phyloP scores from a whole-genome alignment of 2,797 vertebrate genomes.

The Sandelia bainsii region DNA sequence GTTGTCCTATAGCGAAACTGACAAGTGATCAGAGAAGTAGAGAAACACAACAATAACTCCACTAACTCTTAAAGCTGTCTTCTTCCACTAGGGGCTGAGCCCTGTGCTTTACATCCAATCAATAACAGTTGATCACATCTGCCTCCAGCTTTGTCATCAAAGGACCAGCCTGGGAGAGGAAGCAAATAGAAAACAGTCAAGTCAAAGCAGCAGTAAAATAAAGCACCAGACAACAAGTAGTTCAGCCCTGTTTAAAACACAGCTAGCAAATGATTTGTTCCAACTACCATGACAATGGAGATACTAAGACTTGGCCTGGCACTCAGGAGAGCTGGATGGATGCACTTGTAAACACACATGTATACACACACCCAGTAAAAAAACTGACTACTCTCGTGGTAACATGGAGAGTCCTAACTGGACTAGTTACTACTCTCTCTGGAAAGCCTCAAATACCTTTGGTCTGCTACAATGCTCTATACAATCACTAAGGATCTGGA shows the following conservation, averaged over 20 bases:
- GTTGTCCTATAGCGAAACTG: no score
- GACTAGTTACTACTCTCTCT: no score
- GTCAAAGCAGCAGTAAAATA: conserved; percentile 16
- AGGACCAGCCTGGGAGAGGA: no score
- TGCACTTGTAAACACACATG: background rate
- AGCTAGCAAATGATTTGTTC: conserved; percentile 29
- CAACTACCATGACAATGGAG: conserved; percentile 21
- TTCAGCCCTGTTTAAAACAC: background rate
- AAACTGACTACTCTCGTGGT: background rate
- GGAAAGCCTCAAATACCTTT: no score
- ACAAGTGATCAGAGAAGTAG: no score
- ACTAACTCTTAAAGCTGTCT: conserved; percentile 3
- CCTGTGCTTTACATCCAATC: conserved; percentile 11
- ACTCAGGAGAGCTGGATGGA: background rate
- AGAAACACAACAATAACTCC: no score
- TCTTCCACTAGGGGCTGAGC: conserved; percentile 2
- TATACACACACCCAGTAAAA: background rate
- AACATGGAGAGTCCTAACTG: background rate
- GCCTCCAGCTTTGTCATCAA: background rate
- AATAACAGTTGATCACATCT: conserved; percentile 29
- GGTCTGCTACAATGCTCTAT: no score
- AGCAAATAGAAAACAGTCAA: conserved; percentile 20
- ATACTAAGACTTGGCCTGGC: background rate
- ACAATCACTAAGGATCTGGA: no score
- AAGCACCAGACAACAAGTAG: background rate